Base-by-base conservation (phyloP, 2,797 vertebrate species). In the Paramormyrops hopkinsi region DNA sequence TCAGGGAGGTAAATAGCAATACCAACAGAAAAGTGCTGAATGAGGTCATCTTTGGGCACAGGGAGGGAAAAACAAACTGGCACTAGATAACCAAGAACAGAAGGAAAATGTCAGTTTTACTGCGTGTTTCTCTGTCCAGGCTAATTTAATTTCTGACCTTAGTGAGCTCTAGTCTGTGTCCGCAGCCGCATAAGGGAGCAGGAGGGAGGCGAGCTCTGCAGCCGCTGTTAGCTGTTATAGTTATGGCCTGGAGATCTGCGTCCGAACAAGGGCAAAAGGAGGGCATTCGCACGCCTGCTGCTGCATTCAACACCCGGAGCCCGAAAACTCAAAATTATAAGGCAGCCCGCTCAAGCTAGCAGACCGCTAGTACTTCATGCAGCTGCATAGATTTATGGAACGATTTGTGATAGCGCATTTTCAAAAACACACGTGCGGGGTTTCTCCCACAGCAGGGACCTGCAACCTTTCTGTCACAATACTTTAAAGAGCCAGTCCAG, bases 141-240 rank as follows among this genome's bases (percentile, higher is more conserved):
- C 14, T 62, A 87, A 89, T 89, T 86, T 79, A 44, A 89, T 89
- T 82, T 87, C 46, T 76, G 85, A 4, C 7, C 33, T 87, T 50
- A 37, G 9, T 4, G n/a, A 79, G 48, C 17, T 76, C 22, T 73
- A 87, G 41, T 87, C 33, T 51, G 5, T n/a, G 46, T 17, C 33
- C 7, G 2, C 53, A 87, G 86, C 29, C 25, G 37, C 29, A 37
- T 54, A n/a, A 59, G 6, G 56, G 14, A 22, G 9, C 82, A 25
- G 22, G 88, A 89, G 54, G 83, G 14, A 46, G 41, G 37, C 19
- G 3, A 48, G 79, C 7, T 14, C n/a, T 48, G 54, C 11, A 44
- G 79, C 56, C 37, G 17, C 51, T 9, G 44, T n/a, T 50, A 89
- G 54, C 44, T 83, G 41, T 54, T 22, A 37, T 54, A 89, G 17